Evolutionary conservation across 2,888 invertebrate species (phyloP).

Genomic region (Andrena trimmerana): DNA sequence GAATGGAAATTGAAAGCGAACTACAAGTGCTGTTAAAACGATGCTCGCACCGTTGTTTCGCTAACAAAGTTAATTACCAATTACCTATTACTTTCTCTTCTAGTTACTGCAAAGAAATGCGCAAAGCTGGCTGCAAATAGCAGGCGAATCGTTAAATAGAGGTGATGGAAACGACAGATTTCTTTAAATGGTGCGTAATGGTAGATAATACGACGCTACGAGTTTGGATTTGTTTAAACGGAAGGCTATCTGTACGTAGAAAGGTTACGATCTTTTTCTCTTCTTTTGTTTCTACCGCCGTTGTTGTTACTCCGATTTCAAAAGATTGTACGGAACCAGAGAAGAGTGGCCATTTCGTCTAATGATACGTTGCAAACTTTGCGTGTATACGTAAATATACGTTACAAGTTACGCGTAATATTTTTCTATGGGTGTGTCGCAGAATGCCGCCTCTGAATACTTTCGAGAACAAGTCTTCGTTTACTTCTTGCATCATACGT

Average conservation of each 20-base stretch:
- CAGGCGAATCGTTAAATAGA: neutral
- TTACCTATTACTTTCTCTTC: conserved; percentile 36
- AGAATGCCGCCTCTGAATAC: conserved; percentile 25
- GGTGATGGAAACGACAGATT: conserved; percentile 3
- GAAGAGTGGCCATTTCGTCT: conserved; percentile 6
- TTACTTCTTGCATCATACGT: neutral
- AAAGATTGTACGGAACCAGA: neutral
- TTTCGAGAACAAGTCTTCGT: neutral
- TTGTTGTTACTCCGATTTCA: conserved; percentile 3
- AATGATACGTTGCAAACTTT: conserved; percentile 12
- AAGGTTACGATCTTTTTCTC: neutral
- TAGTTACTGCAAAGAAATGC: conserved; percentile 10
- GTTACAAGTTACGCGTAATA: conserved; percentile 10
- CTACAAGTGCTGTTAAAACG: neutral
- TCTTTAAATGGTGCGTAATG: conserved; percentile 20
- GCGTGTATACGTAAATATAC: neutral
- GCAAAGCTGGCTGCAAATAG: neutral
- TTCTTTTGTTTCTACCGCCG: neutral
- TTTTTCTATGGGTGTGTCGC: conserved; percentile 45
- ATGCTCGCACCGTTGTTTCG: neutral
- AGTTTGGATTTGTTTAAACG: neutral
- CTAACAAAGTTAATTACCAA: neutral
- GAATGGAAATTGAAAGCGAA: too few relatives aligned
- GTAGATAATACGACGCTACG: neutral
- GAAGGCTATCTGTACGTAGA: conserved; percentile 23